These are phyloP conservation scores for Ifrita kowaldi DNA, from an alignment of 2,113 vertebrate genomes.

Conservation along the genomic window DNA sequence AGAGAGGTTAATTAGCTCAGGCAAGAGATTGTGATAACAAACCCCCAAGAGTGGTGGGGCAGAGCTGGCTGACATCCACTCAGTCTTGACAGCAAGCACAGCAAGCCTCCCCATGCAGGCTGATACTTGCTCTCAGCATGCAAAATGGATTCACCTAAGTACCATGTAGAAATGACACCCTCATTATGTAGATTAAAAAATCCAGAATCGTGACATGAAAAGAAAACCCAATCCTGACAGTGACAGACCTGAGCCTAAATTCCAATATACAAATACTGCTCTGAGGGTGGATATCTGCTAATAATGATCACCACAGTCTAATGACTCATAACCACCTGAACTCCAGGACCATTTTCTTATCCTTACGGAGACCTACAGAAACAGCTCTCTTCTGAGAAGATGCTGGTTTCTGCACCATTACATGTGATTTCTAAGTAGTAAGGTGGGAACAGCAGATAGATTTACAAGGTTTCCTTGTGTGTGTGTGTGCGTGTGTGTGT, in stretches of 20 bases:
- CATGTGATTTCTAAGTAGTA: background rate
- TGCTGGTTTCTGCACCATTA: background rate
- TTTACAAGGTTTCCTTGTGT: background rate
- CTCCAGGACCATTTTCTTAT: background rate
- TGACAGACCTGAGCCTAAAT: background rate
- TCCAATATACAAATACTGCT: background rate
- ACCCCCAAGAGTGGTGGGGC: background rate
- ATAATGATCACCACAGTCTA: background rate
- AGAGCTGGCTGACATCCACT: background rate
- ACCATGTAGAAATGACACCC: rapidly evolving
- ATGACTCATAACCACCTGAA: background rate
- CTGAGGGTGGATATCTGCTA: background rate
- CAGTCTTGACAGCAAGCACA: background rate
- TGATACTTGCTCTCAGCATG: rapidly evolving
- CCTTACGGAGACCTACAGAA: background rate
- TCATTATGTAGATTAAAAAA: background rate
- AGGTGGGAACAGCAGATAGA: background rate
- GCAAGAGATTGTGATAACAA: background rate
- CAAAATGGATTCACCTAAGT: background rate
- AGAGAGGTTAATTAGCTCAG: background rate
- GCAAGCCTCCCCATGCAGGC: background rate
- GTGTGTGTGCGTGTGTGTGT: background rate
- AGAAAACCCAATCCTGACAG: background rate
- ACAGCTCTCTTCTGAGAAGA: background rate
- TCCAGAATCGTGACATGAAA: background rate